phyloP scores from a whole-genome alignment of 2,888 invertebrate genomes.

The Drosophila kambysellisi region DNA sequence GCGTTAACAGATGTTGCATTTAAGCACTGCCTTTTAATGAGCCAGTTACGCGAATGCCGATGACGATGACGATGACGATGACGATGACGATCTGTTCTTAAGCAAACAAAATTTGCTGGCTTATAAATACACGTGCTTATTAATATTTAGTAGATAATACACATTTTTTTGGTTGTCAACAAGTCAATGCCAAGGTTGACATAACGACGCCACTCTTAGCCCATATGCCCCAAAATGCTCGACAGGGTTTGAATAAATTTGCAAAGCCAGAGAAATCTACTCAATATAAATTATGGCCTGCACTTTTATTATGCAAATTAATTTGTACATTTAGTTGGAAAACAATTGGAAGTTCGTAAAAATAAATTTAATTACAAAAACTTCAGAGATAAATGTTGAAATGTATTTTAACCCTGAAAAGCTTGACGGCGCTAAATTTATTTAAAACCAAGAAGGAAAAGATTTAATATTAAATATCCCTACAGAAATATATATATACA shows the following conservation, averaged over 20 bases:
- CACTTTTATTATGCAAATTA: not conserved
- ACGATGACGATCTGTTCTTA: slow-evolving; percentile 52
- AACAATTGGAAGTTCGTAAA: not conserved
- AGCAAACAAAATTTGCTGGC: slow-evolving; percentile 52
- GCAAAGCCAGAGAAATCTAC: not conserved
- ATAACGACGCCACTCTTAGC: slow-evolving; percentile 8
- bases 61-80: slow-evolving; percentile 22
- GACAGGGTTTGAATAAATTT: slow-evolving; percentile 6
- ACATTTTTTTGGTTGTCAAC: slow-evolving; percentile 17
- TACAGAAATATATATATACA: not conserved
- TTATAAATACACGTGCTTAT: slow-evolving; percentile 51
- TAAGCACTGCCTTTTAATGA: slow-evolving; percentile 50
- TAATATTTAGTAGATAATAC: slow-evolving; percentile 41
- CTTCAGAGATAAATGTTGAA: not conserved
- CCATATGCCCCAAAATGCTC: slow-evolving; percentile 17
- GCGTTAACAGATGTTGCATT: slow-evolving; percentile 75
- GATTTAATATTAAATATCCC: not conserved
- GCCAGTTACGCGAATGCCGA: slow-evolving; percentile 20
- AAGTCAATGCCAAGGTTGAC: slow-evolving; percentile 58
- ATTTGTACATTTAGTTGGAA: not conserved
- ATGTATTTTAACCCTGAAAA: slow-evolving; percentile 2
- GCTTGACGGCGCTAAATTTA: slow-evolving; percentile 10
- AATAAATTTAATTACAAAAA: not conserved
- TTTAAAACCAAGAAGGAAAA: not conserved
- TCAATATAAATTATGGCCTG: not conserved